Conservation (phyloP, 2,113 vertebrate species). For the Chaenogobius annularis region DNA sequence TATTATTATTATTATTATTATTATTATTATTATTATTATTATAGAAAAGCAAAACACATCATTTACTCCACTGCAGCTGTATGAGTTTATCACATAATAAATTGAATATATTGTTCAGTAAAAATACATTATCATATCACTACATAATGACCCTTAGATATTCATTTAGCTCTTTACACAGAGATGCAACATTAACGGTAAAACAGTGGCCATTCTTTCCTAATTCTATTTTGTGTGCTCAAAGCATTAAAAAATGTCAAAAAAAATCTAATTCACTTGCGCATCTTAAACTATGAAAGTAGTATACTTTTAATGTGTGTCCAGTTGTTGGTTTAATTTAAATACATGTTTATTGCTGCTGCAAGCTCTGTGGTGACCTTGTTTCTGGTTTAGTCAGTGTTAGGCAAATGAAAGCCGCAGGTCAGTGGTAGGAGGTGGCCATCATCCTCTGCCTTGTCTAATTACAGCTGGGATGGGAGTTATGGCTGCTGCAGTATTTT, state of each 20-base stretch:
- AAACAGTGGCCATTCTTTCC: too few relatives aligned
- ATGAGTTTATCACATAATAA: too few relatives aligned
- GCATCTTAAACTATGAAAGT: too few relatives aligned
- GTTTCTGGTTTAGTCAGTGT: not conserved
- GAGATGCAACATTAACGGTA: too few relatives aligned
- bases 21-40: too few relatives aligned
- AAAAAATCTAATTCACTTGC: not conserved
- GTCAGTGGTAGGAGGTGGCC: slow-evolving; percentile 55
- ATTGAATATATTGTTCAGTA: too few relatives aligned
- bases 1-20: too few relatives aligned
- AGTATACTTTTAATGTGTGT: not conserved
- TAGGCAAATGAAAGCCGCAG: slow-evolving; percentile 1
- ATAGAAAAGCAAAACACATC: too few relatives aligned
- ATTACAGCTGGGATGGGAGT: slow-evolving; percentile 56
- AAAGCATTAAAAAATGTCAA: too few relatives aligned
- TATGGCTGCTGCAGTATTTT: slow-evolving; percentile 28
- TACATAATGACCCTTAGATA: not conserved
- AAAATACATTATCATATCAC: too few relatives aligned
- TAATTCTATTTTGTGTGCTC: not conserved
- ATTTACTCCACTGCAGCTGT: too few relatives aligned
- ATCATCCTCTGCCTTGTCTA: slow-evolving; percentile 74
- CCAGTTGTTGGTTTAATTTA: not conserved
- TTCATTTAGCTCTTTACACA: not conserved
- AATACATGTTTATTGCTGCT: not conserved
- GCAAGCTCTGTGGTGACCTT: slow-evolving; percentile 13